Evolutionary conservation across 2,888 invertebrate genomes (phyloP).

Genomic region (Diarsia brunnea): DNA sequence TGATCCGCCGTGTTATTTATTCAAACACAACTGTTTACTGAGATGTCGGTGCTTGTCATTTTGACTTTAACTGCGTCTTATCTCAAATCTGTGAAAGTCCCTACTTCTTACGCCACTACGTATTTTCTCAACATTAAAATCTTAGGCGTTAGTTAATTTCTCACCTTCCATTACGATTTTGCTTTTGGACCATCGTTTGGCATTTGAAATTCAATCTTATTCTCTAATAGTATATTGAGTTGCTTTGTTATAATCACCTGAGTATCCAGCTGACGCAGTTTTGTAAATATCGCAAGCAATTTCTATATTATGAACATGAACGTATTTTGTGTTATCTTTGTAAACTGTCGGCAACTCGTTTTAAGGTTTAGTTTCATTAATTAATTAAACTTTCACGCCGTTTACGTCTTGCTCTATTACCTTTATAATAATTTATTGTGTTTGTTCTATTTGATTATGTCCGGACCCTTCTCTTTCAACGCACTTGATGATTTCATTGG

Average conservation of each 20-base stretch:
- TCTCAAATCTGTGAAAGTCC: conserved; percentile 77
- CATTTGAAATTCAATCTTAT: conserved; percentile 62
- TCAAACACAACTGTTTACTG: conserved; percentile 60
- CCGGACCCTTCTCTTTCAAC: conserved; percentile 55
- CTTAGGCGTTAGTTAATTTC: conserved; percentile 72
- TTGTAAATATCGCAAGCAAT: conserved; percentile 54
- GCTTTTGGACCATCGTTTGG: conserved; percentile 54
- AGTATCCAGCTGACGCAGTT: conserved; percentile 38
- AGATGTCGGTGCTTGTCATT: conserved; percentile 72
- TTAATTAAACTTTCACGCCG: conserved; percentile 77
- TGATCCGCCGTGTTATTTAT: conserved; percentile 40
- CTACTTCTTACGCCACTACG: conserved; percentile 63
- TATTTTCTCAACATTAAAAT: conserved; percentile 74
- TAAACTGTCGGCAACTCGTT: conserved; percentile 67
- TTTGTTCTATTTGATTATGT: conserved; percentile 64
- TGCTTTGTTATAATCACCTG: conserved; percentile 34
- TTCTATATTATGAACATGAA: conserved; percentile 63
- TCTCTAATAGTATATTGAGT: conserved; percentile 31
- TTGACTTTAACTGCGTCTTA: conserved; percentile 70
- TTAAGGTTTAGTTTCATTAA: conserved; percentile 73
- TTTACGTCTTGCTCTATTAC: conserved; percentile 70
- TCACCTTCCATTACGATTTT: conserved; percentile 57
- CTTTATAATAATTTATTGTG: conserved; percentile 67
- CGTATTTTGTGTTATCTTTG: conserved; percentile 68
- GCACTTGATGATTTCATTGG: conserved; percentile 62